Percentiles rank a stretch among this genome's conserved stretches.
These are phyloP conservation scores for Subacronicta megacephala DNA, from an alignment of 2,888 invertebrate species.

Conservation along the genomic window DNA sequence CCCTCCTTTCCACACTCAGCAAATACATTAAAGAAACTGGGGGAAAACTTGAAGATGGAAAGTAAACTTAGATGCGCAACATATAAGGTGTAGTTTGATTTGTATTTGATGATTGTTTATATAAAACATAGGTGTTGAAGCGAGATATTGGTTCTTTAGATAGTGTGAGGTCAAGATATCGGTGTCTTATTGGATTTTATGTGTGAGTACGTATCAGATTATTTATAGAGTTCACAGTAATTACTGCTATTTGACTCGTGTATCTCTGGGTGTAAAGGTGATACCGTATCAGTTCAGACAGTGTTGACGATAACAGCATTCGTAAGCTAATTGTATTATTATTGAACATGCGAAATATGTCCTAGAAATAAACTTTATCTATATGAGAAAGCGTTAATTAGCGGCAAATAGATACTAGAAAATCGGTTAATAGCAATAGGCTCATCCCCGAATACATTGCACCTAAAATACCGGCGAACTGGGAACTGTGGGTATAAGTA, in stretches of 20 bases:
- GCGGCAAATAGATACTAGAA: too few species aligned
- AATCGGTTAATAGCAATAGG: too few species aligned
- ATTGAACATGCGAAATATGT: not conserved
- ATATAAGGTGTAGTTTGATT: constrained; percentile 31
- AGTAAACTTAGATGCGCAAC: constrained; percentile 9
- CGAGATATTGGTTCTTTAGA: constrained; percentile 60
- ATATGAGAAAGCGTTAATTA: too few species aligned
- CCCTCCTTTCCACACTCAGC: constrained; percentile 64
- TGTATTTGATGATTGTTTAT: constrained; percentile 48
- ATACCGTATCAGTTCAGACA: constrained; percentile 5
- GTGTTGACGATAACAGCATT: not conserved
- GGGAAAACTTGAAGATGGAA: constrained; percentile 37
- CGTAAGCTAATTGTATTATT: not conserved
- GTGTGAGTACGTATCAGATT: constrained; percentile 32
- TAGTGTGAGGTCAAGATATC: constrained; percentile 56
- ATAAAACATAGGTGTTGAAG: constrained; percentile 58
- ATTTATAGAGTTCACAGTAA: constrained; percentile 34
- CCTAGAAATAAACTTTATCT: too few species aligned
- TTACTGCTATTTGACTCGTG: constrained; percentile 22
- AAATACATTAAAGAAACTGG: constrained; percentile 68
- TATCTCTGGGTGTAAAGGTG: constrained; percentile 14
- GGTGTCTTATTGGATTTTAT: constrained; percentile 57
- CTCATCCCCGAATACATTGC: too few species aligned
- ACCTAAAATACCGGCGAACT: too few species aligned
- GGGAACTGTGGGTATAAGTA: too few species aligned